Conservation (phyloP, 2,888 invertebrate genomes). For the Chloroclysta siterata region DNA sequence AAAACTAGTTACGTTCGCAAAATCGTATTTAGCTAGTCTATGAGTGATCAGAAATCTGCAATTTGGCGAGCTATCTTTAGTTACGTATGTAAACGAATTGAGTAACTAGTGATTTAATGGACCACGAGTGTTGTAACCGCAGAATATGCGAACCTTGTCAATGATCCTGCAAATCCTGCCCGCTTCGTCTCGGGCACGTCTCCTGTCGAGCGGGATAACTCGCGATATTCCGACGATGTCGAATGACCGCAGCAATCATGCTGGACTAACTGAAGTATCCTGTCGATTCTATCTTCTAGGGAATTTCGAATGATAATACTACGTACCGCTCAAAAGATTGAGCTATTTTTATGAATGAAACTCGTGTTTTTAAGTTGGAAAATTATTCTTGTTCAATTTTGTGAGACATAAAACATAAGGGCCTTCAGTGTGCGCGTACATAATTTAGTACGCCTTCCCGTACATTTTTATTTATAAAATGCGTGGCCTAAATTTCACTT, state of each 20-base stretch:
- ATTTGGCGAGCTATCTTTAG: conserved; percentile 17
- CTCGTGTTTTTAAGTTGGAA: conserved; percentile 1
- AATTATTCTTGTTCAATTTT: conserved; percentile 7
- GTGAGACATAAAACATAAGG: conserved; percentile 19
- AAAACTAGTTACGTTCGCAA: not conserved
- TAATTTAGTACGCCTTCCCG: conserved; percentile 17
- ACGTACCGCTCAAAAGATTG: conserved; percentile 13
- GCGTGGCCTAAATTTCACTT: conserved; percentile 52
- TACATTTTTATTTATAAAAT: conserved; percentile 30
- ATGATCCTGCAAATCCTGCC: conserved; percentile 75
- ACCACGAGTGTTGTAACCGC: conserved; percentile 58
- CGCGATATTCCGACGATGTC: conserved; percentile 59
- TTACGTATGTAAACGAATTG: conserved; percentile 34
- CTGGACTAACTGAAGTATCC: conserved; percentile 48
- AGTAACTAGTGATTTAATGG: conserved; percentile 36
- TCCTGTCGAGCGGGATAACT: conserved; percentile 63
- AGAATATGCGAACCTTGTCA: conserved; percentile 66
- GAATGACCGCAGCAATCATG: conserved; percentile 64
- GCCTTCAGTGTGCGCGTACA: conserved; percentile 10
- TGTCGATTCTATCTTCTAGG: conserved; percentile 38
- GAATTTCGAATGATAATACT: conserved; percentile 37
- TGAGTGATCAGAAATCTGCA: conserved; percentile 14
- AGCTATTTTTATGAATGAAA: conserved; percentile 7
- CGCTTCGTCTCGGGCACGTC: conserved; percentile 69
- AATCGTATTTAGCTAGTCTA: conserved; percentile 9